These are phyloP conservation scores for Echiichthys vipera DNA, from an alignment of 2,797 vertebrate species.

Conservation along the genomic window DNA sequence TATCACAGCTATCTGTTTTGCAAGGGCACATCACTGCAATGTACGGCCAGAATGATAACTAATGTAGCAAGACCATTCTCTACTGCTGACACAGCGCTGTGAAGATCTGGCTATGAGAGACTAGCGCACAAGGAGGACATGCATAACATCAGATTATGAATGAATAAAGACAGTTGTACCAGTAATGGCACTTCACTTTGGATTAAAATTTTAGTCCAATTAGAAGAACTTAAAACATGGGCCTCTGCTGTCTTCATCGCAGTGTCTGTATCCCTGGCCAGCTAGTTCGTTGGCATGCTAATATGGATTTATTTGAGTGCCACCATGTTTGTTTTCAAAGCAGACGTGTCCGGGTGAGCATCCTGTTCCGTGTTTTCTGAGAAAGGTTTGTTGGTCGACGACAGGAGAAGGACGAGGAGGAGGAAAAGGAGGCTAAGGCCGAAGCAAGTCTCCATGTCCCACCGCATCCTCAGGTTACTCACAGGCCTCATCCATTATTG, in stretches of 20 bases:
- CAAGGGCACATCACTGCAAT: no score
- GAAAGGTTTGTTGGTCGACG: conserved; percentile 62
- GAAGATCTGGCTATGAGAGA: no score
- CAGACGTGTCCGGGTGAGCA: conserved; percentile 44
- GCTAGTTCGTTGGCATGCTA: conserved; percentile 27
- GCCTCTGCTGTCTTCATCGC: not conserved
- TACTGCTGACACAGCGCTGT: no score
- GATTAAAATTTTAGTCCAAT: conserved; percentile 10
- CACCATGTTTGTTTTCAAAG: conserved; percentile 64
- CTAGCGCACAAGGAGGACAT: no score
- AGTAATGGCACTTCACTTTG: conserved; percentile 17
- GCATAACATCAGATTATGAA: not conserved
- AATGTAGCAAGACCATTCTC: no score
- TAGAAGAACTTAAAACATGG: not conserved
- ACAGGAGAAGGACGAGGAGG: conserved; percentile 47
- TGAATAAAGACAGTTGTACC: not conserved
- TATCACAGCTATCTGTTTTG: no score
- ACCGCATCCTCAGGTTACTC: conserved; percentile 85
- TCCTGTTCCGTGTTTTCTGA: conserved; percentile 71
- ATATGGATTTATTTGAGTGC: conserved; percentile 59
- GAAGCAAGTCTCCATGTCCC: conserved; percentile 80
- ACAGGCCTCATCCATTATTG: conserved; percentile 86
- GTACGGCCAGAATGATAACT: no score
- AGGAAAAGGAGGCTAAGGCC: conserved; percentile 72
- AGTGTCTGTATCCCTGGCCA: not conserved